phyloP scores from a whole-genome alignment of 2,113 vertebrate genomes.

The Narcine bancroftii region DNA sequence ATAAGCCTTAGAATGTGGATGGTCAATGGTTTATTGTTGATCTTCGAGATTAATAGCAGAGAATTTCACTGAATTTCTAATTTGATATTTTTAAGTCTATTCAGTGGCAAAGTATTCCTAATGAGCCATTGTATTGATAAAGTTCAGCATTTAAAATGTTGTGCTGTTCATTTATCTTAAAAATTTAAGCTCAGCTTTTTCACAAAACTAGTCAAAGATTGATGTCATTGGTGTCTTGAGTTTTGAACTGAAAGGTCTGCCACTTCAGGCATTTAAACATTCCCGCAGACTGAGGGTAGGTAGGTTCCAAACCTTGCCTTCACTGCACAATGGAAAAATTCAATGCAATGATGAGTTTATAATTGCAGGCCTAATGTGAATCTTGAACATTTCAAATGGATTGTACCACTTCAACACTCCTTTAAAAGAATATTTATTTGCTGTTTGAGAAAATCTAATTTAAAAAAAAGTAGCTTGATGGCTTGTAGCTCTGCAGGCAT shows the following conservation, averaged over 20 bases:
- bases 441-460: background rate
- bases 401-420: background rate
- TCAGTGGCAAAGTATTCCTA: background rate
- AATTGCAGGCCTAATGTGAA: background rate
- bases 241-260: background rate
- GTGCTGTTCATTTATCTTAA: background rate
- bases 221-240: background rate
- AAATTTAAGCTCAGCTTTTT: background rate
- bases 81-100: background rate
- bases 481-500: background rate
- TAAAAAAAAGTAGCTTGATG: background rate
- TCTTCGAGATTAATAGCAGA: conserved; percentile 30
- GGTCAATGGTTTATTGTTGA: conserved; percentile 22
- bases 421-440: conserved; percentile 12
- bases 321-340: background rate
- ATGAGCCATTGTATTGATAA: background rate
- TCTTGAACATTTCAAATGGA: conserved; percentile 31
- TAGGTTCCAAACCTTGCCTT: background rate
- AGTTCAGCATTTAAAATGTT: background rate
- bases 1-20: conserved; percentile 35
- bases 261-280: background rate
- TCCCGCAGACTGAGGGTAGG: background rate
- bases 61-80: conserved; percentile 22
- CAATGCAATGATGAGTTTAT: background rate
- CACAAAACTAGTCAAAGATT: background rate